These are phyloP conservation scores for Tigriopus californicus DNA, from an alignment of 2,888 invertebrate genomes.

Conservation along the genomic window DNA sequence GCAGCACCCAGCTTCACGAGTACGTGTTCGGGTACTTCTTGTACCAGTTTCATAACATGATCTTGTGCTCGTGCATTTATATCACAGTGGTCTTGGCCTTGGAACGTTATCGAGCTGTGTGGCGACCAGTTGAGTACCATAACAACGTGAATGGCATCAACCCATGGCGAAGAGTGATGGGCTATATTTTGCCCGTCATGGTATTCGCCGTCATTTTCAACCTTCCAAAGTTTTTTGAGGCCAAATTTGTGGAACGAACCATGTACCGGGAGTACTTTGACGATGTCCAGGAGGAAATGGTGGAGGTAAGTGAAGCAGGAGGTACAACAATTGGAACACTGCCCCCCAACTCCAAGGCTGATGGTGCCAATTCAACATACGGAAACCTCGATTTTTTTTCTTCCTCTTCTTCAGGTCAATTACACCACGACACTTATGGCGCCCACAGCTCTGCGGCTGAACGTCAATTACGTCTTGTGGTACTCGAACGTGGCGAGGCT, in stretches of 20 bases:
- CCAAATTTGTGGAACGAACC: neutral
- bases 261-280: neutral
- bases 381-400: no score
- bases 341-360: no score
- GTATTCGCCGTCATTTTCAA: conserved; percentile 7
- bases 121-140: conserved; percentile 13
- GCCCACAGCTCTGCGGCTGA: neutral
- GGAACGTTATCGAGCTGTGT: conserved; percentile 11
- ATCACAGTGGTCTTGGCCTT: conserved; percentile 9
- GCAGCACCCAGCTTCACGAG: neutral
- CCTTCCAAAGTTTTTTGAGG: conserved; percentile 7
- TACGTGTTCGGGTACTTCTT: conserved; percentile 12
- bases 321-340: no score
- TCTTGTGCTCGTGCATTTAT: neutral
- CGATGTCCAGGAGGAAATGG: no score
- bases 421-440: neutral
- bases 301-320: no score
- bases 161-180: conserved; percentile 5
- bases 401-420: conserved; percentile 1
- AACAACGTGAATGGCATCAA: conserved; percentile 6
- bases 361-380: no score
- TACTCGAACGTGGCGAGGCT: conserved; percentile 10
- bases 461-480: conserved; percentile 9
- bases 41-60: conserved; percentile 14
- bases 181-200: conserved; percentile 8